Conservation (phyloP, 2,888 invertebrate genomes). For the Tupiocoris notatus region DNA sequence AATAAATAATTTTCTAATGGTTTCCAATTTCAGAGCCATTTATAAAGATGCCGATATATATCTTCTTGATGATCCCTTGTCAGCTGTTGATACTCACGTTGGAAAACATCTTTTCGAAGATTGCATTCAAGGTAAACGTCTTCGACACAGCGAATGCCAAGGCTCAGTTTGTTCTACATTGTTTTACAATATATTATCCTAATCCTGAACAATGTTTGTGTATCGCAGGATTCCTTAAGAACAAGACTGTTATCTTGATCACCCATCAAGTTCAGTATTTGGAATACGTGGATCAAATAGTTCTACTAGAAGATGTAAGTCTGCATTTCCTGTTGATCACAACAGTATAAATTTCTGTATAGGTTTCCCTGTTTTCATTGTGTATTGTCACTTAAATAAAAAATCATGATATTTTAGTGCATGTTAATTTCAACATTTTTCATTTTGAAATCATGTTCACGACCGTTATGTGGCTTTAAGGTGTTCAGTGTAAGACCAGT, state of each 20-base stretch:
- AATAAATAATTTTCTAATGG: no score
- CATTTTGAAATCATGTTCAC: no score
- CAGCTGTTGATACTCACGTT: slow-evolving; percentile 60
- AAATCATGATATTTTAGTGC: background rate
- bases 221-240: slow-evolving; percentile 60
- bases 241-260: slow-evolving; percentile 72
- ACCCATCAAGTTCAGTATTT: slow-evolving; percentile 84
- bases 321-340: no score
- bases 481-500: no score
- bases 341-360: no score
- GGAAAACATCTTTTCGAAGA: slow-evolving; percentile 59
- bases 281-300: slow-evolving; percentile 63
- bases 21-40: slow-evolving; percentile 55
- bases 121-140: slow-evolving; percentile 55
- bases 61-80: slow-evolving; percentile 61
- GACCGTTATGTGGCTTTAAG: no score
- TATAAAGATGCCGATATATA: slow-evolving; percentile 60
- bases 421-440: no score
- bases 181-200: no score
- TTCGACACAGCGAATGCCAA: no score
- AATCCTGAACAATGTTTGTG: no score
- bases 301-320: slow-evolving; percentile 56
- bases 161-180: no score
- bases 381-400: background rate
- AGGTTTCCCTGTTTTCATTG: no score